Evolutionary conservation across 2,888 invertebrate species (phyloP).

Genomic region (Coelogynopora nodosa): DNA sequence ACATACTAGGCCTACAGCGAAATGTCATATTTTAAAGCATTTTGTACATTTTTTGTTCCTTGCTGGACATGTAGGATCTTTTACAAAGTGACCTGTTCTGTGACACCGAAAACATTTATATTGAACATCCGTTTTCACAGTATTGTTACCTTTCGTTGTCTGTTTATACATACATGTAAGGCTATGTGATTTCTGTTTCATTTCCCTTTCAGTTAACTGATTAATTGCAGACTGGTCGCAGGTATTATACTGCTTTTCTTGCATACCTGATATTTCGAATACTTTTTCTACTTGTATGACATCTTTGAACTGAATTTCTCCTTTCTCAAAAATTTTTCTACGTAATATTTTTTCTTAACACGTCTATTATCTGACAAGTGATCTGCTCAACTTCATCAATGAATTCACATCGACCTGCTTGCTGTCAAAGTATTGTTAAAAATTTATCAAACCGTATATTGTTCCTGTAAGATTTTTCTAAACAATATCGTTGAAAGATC

Average conservation of each 20-base stretch:
- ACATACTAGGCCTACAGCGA: not conserved
- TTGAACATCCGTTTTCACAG: not conserved
- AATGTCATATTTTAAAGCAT: not conserved
- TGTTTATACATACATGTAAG: not conserved
- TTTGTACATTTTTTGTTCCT: slow-evolving; percentile 14
- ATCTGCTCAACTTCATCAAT: not conserved
- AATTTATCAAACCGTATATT: not conserved
- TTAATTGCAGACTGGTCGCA: not conserved
- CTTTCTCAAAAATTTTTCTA: not conserved
- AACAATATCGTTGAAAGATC: not conserved
- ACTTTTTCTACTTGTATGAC: not conserved
- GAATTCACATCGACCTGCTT: not conserved
- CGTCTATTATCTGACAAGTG: not conserved
- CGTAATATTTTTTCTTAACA: not conserved
- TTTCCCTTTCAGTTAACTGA: not conserved
- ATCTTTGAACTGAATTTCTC: not conserved
- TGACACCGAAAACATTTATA: not conserved
- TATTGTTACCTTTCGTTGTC: not conserved
- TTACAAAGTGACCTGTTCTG: not conserved
- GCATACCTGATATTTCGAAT: slow-evolving; percentile 2
- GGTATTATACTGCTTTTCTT: not conserved
- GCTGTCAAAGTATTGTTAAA: not conserved
- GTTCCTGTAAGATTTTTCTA: not conserved
- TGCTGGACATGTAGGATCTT: not conserved
- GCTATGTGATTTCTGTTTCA: not conserved